Conservation (phyloP, 2,113 vertebrate species). For the Percopsis transmontana region DNA sequence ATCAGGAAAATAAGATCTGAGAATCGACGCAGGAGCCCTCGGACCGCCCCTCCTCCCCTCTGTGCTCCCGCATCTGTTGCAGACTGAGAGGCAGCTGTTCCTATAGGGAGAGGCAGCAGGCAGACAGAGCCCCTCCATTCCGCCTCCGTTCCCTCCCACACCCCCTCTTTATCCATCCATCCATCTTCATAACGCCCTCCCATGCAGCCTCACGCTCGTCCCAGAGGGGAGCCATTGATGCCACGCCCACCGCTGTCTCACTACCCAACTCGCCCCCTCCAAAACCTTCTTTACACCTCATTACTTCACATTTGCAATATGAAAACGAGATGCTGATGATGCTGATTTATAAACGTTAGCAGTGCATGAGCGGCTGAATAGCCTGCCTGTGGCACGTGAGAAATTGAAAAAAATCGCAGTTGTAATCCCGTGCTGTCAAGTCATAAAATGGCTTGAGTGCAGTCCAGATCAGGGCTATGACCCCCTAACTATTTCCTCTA, state of each 20-base stretch:
- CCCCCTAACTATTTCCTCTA: not conserved
- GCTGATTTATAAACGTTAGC: not conserved
- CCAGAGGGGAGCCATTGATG: not conserved
- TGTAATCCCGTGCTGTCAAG: not conserved
- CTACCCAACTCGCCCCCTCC: slow-evolving; percentile 8
- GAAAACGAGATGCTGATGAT: not conserved
- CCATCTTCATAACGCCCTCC: slow-evolving; percentile 35
- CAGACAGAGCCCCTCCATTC: slow-evolving; percentile 44
- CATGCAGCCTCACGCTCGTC: slow-evolving; percentile 4
- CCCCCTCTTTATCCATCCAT: slow-evolving; percentile 15
- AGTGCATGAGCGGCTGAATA: not conserved
- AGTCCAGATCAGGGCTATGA: not conserved
- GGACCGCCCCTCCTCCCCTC: slow-evolving; percentile 34
- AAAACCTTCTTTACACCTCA: slow-evolving; percentile 31
- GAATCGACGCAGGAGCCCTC: slow-evolving; percentile 38
- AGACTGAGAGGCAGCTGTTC: slow-evolving; percentile 70
- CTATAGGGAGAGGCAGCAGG: slow-evolving; percentile 71
- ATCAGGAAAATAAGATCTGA: slow-evolving; percentile 17
- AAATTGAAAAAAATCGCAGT: not conserved
- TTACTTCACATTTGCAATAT: slow-evolving; percentile 18
- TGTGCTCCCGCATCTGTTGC: slow-evolving; percentile 69
- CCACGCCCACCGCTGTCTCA: slow-evolving; percentile 4
- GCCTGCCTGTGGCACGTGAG: not conserved
- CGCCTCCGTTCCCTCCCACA: slow-evolving; percentile 6
- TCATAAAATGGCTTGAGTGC: not conserved